Evolutionary conservation across 2,888 invertebrate species (phyloP).

Genomic region (Diarsia dahlii): DNA sequence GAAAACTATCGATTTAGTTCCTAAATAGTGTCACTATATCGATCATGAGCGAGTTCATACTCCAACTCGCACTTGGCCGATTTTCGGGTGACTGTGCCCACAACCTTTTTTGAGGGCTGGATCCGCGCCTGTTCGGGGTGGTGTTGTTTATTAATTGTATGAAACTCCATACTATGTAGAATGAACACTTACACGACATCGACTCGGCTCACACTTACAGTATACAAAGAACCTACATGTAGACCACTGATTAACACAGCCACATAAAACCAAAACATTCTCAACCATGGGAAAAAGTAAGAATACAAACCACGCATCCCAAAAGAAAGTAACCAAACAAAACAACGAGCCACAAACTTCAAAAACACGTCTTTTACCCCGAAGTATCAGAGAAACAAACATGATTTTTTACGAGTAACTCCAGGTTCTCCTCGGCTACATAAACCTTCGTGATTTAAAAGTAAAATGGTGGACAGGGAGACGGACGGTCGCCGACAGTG

Average conservation of each 20-base stretch:
- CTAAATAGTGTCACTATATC: no score
- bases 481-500: conserved; percentile 72
- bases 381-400: conserved; percentile 73
- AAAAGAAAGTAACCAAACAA: conserved; percentile 26
- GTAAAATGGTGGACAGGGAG: conserved; percentile 72
- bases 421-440: conserved; percentile 57
- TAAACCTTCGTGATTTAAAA: conserved; percentile 75
- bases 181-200: no score
- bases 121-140: no score
- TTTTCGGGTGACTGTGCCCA: no score
- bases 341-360: neutral
- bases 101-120: no score
- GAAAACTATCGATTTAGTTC: no score
- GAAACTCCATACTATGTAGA: no score
- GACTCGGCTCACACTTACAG: no score
- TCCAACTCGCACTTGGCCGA: no score
- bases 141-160: no score
- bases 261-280: neutral
- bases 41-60: no score
- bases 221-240: neutral
- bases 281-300: conserved; percentile 11
- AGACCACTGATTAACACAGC: neutral
- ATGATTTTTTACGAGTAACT: conserved; percentile 71
- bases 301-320: neutral
- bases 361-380: conserved; percentile 35